These are phyloP conservation scores for Drosophila helvetica DNA, from an alignment of 2,888 invertebrate species.

Conservation along the genomic window DNA sequence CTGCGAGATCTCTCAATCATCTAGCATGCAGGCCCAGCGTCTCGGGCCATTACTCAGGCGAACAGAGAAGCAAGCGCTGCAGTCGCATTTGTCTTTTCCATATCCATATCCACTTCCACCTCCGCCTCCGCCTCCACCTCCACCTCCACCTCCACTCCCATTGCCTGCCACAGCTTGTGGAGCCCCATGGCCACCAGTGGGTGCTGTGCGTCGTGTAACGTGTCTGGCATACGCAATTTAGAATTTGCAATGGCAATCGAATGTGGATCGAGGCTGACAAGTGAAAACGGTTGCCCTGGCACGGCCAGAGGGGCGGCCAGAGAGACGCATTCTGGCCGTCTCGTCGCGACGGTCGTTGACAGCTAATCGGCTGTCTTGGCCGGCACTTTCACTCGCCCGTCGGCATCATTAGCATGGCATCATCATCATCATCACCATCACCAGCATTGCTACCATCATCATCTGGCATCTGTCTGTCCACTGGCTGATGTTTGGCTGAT, in stretches of 20 bases:
- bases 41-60: conserved; percentile 29
- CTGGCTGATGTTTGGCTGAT: background rate
- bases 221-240: conserved; percentile 46
- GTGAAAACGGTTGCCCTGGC: conserved; percentile 28
- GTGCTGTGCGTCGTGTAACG: conserved; percentile 11
- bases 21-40: conserved; percentile 18
- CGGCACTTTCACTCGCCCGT: conserved; percentile 31
- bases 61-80: background rate
- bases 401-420: conserved; percentile 35
- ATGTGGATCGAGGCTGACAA: conserved; percentile 73
- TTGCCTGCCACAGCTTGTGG: background rate
- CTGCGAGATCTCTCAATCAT: conserved; percentile 19
- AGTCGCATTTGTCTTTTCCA: background rate
- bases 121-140: background rate
- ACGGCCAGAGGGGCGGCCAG: background rate
- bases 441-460: conserved; percentile 23
- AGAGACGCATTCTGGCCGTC: conserved; percentile 3
- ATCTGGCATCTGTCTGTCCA: background rate
- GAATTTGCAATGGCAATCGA: conserved; percentile 56
- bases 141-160: background rate
- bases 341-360: conserved; percentile 3
- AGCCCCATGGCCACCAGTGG: conserved; percentile 7
- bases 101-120: background rate
- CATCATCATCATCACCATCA: conserved; percentile 5
- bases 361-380: conserved; percentile 11